These are phyloP conservation scores for Amphibalanus amphitrite DNA, from an alignment of 1,140 invertebrate genomes.

Conservation along the genomic window DNA sequence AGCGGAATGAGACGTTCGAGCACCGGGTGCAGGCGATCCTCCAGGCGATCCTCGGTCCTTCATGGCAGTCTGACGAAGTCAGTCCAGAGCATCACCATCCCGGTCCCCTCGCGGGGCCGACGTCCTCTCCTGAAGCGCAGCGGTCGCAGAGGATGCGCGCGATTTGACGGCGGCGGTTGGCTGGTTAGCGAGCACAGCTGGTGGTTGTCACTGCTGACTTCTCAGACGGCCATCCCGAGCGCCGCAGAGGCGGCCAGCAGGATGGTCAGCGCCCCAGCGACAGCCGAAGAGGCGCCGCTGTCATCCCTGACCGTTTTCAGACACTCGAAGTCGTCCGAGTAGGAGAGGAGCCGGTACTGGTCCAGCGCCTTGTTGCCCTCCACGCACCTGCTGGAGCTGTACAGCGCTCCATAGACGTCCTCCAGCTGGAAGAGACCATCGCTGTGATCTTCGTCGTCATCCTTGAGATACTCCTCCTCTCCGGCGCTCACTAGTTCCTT, in stretches of 20 bases:
- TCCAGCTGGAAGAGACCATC: background rate
- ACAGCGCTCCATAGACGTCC: background rate
- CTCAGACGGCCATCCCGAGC: background rate
- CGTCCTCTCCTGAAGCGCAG: no score
- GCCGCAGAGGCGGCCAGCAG: background rate
- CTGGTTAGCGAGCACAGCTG: no score
- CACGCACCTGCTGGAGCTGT: background rate
- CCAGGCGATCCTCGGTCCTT: no score
- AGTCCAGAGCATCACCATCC: no score
- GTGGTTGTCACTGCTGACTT: background rate
- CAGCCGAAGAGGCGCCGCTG: background rate
- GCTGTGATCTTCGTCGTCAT: background rate
- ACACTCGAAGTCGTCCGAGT: background rate
- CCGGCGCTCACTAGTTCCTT: no score
- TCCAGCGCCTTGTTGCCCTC: background rate
- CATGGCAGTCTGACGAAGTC: no score
- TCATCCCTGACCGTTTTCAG: background rate
- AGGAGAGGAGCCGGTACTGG: background rate
- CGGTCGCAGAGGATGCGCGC: no score
- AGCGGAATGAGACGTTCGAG: no score
- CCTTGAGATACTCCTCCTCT: background rate
- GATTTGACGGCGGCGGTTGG: no score
- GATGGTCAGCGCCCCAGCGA: background rate
- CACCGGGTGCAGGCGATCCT: no score
- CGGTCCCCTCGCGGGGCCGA: no score